Evolutionary conservation across 1,140 invertebrate genomes (phyloP), one percentile per base, ranked within the genome.

Genomic region (Littorina saxatilis): DNA sequence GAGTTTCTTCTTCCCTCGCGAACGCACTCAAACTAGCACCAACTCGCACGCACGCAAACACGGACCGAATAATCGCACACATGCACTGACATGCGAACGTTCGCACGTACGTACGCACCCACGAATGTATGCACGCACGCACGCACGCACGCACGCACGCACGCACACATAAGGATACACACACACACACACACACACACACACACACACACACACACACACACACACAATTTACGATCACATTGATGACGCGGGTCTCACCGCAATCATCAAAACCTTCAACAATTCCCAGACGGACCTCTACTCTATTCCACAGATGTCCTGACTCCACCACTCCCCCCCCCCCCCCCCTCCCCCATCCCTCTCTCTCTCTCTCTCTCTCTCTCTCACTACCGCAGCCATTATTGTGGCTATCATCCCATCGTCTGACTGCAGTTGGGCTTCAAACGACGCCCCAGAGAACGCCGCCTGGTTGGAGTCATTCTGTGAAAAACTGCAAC

Each of bases 141-240:
- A 32, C 23, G 27, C 43, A 77, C n/a, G 13, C 23, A 55, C n/a
- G 13, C 29, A 9, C 50, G 1, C 27, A 23, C 74, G 1, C 50
- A 23, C 74, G 13, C 50, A 77, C 74, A 20, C 43, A 55, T 50
- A 32, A 20, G 55, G 4, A 61, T 23, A 52, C 23, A 17, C 43
- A 32, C 27, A 58, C 43, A 77, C 43, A 58, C 43, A 55, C 52
- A 58, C 50, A 55, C 74, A 7, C 52, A 55, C 74, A 7, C 50
- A 55, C 74, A 58, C 74, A 77, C 74, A 58, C 74, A 55, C 74
- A 58, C 43, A 55, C 40, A 72, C 40, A 37, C 68, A 72, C 9
- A 37, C 2, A 72, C 39, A 13, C 32, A 35, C 32, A 40, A 15
- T 35, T 66, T 29, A 66, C 2, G 3, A 3, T 27, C 11, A 15